phyloP scores from a whole-genome alignment of 2,888 invertebrate genomes.

The Luperina nickerlii region DNA sequence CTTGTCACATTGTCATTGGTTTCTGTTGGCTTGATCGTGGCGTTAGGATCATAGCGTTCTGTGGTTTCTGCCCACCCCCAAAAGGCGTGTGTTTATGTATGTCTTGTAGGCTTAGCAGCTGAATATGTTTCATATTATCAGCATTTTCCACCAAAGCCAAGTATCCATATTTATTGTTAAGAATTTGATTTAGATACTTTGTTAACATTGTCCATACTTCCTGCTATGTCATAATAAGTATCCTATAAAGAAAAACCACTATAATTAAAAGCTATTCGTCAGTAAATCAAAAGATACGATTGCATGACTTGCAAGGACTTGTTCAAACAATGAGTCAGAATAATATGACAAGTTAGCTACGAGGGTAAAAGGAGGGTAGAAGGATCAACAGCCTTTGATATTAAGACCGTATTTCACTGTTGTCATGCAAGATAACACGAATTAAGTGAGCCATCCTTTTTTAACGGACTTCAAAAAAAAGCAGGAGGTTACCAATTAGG shows the following conservation, averaged over 20 bases:
- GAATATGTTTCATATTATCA: background rate
- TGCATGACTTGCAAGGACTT: constrained; percentile 60
- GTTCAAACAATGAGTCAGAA: constrained; percentile 64
- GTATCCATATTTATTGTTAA: background rate
- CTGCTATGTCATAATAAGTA: constrained; percentile 25
- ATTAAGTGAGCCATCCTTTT: background rate
- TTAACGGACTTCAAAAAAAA: too few species aligned
- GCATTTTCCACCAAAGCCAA: background rate
- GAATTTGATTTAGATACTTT: background rate
- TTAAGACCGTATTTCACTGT: constrained; percentile 34
- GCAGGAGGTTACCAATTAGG: too few species aligned
- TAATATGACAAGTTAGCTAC: constrained; percentile 66
- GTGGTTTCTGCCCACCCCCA: background rate
- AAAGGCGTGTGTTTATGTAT: background rate
- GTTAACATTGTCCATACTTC: background rate
- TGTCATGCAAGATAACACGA: background rate
- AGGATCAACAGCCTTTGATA: constrained; percentile 63
- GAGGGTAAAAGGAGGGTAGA: constrained; percentile 64
- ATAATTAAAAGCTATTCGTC: constrained; percentile 21
- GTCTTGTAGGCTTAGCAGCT: background rate
- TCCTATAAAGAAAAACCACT: constrained; percentile 13
- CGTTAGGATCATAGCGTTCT: background rate
- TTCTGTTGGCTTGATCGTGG: too few species aligned
- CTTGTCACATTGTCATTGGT: too few species aligned
- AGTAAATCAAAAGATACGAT: constrained; percentile 48